Base-by-base conservation (phyloP, 2,888 invertebrate species). In the Acleris laterana region DNA sequence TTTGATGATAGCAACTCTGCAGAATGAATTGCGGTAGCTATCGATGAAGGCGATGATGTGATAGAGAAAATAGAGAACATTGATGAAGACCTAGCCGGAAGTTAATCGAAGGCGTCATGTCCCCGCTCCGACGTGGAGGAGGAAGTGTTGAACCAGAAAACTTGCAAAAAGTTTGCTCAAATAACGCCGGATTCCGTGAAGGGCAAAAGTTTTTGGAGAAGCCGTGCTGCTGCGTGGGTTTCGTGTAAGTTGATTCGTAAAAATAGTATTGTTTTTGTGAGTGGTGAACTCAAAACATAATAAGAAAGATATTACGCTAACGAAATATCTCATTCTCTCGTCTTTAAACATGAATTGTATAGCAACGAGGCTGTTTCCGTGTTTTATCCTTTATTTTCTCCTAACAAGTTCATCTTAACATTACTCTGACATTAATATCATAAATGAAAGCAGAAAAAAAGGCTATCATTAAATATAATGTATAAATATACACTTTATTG, bases 91-190 rank as follows among this genome's bases (percentile, higher is more conserved):
- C 46, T 48, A n/a, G 13, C 25, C 32, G 46, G 17, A 20, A 58
- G 22, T 58, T 63, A 63, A 63, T 63, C 52, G 58, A 63, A 63
- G 52, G 46, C 22, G 46, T 58, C 38, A 25, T 58, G 58, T 52
- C 46, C 7, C 49, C 50, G 50, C 52, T 52, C 28, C 32, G 57
- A 25, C 55, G 44, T 38, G 56, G 61, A 62, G 20, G 17, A 25
- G 64, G 59, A 64, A 59, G 53, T 59, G 64, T 64, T 59, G 53
- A 59, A 58, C 44, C 52, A 58, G 51, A 46, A 52, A 46, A 63
- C 42, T 59, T 59, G 16, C 22, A 19, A 19, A 49, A 59, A 64
- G 59, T 64, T 64, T 20, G 38, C 48, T 20, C 20, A 20, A 64
- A 59, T 38, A 48, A 25, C 59, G 48, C 59, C 25, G 48, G 59